phyloP scores from a whole-genome alignment of 1,140 invertebrate genomes.

The Cyphomyrmex costatus region DNA sequence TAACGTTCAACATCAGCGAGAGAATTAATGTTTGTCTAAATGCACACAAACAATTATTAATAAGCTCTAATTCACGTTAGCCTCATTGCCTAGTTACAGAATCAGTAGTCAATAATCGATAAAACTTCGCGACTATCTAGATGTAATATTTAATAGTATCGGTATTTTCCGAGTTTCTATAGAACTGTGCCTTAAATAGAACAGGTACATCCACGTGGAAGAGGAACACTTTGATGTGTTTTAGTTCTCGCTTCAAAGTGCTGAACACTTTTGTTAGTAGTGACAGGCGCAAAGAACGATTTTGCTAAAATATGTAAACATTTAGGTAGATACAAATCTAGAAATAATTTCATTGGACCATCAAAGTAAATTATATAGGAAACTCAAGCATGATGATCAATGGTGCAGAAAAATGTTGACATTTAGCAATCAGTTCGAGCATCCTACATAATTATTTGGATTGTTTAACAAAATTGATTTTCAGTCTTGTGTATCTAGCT shows the following conservation, averaged over 20 bases:
- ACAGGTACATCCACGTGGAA: background rate
- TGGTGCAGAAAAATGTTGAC: too few species aligned
- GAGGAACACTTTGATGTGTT: background rate
- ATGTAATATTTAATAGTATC: background rate
- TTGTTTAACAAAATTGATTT: too few species aligned
- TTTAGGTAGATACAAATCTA: too few species aligned
- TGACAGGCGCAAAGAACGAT: too few species aligned
- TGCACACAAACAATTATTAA: background rate
- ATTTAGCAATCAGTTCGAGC: too few species aligned
- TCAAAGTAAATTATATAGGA: too few species aligned
- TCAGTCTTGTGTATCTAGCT: too few species aligned
- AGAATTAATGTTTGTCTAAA: background rate
- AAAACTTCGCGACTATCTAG: background rate
- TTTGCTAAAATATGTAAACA: too few species aligned
- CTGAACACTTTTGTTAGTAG: too few species aligned
- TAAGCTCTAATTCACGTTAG: background rate
- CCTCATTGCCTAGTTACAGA: constrained; percentile 2
- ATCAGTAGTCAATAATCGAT: background rate
- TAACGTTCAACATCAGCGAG: background rate
- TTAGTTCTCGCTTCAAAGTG: background rate
- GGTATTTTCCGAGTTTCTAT: background rate
- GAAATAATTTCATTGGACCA: too few species aligned
- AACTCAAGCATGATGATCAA: too few species aligned
- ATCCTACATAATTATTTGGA: too few species aligned
- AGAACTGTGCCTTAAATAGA: background rate